Evolutionary conservation across 2,797 vertebrate genomes (phyloP).

Genomic region (Sebastes reedi): DNA sequence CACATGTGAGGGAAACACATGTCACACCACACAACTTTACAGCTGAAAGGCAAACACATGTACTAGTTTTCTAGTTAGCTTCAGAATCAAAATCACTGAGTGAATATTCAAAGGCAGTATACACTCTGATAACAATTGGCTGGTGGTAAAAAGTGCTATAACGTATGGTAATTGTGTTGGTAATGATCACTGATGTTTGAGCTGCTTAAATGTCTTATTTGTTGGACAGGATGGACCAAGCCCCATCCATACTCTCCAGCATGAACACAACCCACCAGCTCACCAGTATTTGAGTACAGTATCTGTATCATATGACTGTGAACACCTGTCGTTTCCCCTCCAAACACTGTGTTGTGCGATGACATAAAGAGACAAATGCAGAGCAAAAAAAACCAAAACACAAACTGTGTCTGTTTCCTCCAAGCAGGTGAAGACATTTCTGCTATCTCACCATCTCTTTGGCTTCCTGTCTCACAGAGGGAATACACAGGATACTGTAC

Average conservation of each 20-base stretch:
- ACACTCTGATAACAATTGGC: not conserved
- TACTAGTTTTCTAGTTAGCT: not conserved
- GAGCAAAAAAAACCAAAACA: conserved; percentile 15
- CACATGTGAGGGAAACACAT: not conserved
- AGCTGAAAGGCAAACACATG: not conserved
- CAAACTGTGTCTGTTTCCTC: conserved; percentile 41
- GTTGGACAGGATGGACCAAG: not conserved
- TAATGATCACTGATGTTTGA: not conserved
- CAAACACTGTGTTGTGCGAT: not conserved
- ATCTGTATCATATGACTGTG: not conserved
- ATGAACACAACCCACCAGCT: not conserved
- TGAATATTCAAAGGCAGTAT: not conserved
- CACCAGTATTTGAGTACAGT: not conserved
- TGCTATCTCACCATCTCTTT: conserved; percentile 91
- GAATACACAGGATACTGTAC: conserved; percentile 92
- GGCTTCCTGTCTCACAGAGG: conserved; percentile 90
- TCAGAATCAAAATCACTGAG: not conserved
- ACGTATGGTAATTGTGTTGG: not conserved
- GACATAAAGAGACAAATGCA: conserved; percentile 31
- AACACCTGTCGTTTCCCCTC: conserved; percentile 17
- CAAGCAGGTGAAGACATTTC: conserved; percentile 31
- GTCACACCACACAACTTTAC: not conserved
- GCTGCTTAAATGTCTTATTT: not conserved
- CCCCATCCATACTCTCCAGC: not conserved
- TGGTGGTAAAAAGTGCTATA: not conserved